These are phyloP conservation scores for Dysidea cf. avara DNA, from an alignment of 37 sponge, comb jelly and placozoan genomes.

Conservation along the genomic window DNA sequence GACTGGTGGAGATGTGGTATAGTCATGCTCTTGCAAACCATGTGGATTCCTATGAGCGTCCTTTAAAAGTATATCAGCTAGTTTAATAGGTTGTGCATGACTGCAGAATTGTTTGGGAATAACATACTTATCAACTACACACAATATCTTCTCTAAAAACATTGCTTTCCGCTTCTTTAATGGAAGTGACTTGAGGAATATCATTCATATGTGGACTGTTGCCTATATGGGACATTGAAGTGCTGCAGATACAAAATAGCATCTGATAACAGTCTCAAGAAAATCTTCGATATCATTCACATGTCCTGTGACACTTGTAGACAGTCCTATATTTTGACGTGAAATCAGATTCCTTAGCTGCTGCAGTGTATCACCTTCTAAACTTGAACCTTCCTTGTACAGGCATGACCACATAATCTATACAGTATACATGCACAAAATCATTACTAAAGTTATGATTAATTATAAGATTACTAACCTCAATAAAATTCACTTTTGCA, in stretches of 20 bases:
- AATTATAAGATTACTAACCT: not conserved
- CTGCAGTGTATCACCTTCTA: constrained; percentile 10
- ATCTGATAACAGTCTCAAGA: constrained; percentile 5
- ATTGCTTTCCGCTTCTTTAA: not conserved
- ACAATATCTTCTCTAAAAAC: not conserved
- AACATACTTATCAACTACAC: constrained; percentile 1
- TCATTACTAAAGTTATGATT: too few relatives aligned
- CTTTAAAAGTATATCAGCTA: too few relatives aligned
- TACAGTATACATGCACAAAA: too few relatives aligned
- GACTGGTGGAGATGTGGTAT: too few relatives aligned
- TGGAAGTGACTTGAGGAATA: not conserved
- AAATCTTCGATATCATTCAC: constrained; percentile 27
- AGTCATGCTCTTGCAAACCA: too few relatives aligned
- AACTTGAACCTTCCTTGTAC: constrained; percentile 20
- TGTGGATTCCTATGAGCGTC: too few relatives aligned
- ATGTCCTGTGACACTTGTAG: constrained; percentile 3
- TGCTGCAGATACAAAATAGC: constrained; percentile 22
- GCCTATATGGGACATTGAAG: not conserved
- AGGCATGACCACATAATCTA: constrained; percentile 27
- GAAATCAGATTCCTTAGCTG: constrained; percentile 15
- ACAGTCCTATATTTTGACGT: not conserved
- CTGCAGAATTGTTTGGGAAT: not conserved
- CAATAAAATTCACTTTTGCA: not conserved
- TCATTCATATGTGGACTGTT: constrained; percentile 9
- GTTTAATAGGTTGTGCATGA: not conserved